These are phyloP conservation scores for Tringa solitaria DNA, from an alignment of 2,113 vertebrate species.

Conservation along the genomic window DNA sequence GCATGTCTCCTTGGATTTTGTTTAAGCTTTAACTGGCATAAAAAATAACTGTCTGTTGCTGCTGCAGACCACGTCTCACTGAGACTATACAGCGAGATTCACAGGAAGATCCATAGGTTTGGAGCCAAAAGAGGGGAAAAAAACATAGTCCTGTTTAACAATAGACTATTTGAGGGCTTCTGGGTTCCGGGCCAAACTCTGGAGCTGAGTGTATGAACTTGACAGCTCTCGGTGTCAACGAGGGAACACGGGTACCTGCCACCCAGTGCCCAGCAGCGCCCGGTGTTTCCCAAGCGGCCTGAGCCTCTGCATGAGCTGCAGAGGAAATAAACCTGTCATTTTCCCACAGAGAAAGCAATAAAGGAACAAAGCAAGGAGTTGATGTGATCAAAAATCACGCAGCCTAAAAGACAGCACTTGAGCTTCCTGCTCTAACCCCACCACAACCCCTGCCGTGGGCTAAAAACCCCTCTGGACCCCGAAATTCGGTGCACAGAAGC, in stretches of 20 bases:
- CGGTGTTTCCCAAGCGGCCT: background rate
- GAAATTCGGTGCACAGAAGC: slow-evolving; percentile 82
- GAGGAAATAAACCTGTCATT: background rate
- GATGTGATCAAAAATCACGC: background rate
- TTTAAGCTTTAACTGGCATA: background rate
- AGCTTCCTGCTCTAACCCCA: slow-evolving; percentile 86
- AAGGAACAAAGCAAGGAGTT: background rate
- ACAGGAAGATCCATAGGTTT: background rate
- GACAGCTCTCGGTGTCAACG: background rate
- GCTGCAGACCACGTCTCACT: background rate
- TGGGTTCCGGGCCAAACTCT: background rate
- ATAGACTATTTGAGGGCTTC: background rate
- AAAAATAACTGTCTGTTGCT: background rate
- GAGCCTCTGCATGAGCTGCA: background rate
- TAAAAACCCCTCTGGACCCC: slow-evolving; percentile 86
- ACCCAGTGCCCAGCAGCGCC: background rate
- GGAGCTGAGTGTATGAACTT: background rate
- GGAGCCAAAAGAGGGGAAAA: background rate
- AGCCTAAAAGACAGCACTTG: slow-evolving; percentile 77
- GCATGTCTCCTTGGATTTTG: background rate
- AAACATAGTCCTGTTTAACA: background rate
- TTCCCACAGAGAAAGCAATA: background rate
- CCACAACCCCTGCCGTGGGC: slow-evolving; percentile 79
- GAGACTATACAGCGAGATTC: background rate
- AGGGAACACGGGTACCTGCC: background rate